Conservation (phyloP, 2,888 invertebrate genomes). For the Oxytorus armatus region DNA sequence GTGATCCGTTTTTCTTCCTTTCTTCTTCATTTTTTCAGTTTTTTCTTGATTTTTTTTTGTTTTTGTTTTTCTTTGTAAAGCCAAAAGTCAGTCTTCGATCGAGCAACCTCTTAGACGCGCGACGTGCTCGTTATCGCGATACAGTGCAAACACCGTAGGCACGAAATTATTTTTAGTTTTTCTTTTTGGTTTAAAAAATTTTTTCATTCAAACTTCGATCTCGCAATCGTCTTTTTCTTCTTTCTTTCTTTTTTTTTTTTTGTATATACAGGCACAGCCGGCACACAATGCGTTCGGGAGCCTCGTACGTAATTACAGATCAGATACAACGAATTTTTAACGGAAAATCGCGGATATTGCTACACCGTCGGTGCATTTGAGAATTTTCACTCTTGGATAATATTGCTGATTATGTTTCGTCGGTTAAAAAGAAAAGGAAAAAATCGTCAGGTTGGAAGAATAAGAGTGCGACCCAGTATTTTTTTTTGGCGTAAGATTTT, state of each 20-base stretch:
- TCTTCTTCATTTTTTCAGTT: not conserved
- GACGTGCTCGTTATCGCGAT: slow-evolving; percentile 69
- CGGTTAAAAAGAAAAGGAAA: not conserved
- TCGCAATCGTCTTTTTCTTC: slow-evolving; percentile 27
- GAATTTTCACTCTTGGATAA: not conserved
- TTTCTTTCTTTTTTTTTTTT: slow-evolving; percentile 22
- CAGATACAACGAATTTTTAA: slow-evolving; percentile 29
- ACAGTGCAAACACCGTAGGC: slow-evolving; percentile 65
- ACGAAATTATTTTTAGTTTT: slow-evolving; percentile 61
- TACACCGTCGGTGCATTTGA: not conserved
- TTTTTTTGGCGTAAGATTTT: no score
- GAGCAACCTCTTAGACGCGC: slow-evolving; percentile 68
- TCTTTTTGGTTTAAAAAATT: slow-evolving; percentile 33
- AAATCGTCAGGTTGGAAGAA: not conserved
- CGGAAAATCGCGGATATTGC: not conserved
- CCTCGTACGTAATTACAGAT: slow-evolving; percentile 47
- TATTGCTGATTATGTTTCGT: slow-evolving; percentile 27
- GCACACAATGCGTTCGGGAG: slow-evolving; percentile 61
- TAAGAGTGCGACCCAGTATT: no score
- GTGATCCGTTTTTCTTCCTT: not conserved
- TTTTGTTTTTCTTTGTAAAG: slow-evolving; percentile 65
- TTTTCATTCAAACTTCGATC: slow-evolving; percentile 37
- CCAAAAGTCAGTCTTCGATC: slow-evolving; percentile 74
- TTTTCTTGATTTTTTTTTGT: slow-evolving; percentile 13
- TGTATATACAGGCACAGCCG: slow-evolving; percentile 64